Percentiles rank a stretch among this genome's conserved stretches.
These are phyloP conservation scores for Anguilla japonica DNA, from an alignment of 2,113 vertebrate species.

Conservation along the genomic window DNA sequence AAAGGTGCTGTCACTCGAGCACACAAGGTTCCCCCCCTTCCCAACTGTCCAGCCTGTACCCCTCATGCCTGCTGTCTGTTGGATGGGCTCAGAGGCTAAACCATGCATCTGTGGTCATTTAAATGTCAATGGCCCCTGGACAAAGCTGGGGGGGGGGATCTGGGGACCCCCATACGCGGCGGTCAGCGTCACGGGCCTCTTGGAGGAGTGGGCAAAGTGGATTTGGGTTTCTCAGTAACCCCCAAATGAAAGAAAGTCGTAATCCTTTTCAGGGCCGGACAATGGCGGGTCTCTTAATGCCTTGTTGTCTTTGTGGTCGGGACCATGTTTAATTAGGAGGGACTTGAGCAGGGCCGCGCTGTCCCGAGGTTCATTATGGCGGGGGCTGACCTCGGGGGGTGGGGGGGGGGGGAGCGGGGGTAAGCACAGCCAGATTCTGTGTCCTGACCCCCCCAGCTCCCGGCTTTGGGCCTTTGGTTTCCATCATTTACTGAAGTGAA, in stretches of 20 bases:
- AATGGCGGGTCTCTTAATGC: conserved; percentile 30
- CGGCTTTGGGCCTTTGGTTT: neutral
- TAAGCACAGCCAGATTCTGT: neutral
- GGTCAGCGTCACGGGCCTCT: conserved; percentile 26
- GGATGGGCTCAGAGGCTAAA: neutral
- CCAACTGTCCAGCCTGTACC: neutral
- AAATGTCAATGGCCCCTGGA: conserved; percentile 27
- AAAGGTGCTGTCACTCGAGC: neutral
- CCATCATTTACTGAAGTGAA: neutral
- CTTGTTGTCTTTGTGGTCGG: conserved; percentile 29
- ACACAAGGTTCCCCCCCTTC: neutral
- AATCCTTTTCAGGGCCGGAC: conserved; percentile 35
- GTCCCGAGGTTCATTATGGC: conserved; percentile 13
- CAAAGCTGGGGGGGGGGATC: conserved; percentile 24
- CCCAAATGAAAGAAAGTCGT: conserved; percentile 34
- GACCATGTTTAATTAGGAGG: conserved; percentile 41
- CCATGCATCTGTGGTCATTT: conserved; percentile 11
- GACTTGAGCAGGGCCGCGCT: neutral
- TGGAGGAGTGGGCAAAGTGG: conserved; percentile 35
- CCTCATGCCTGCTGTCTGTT: neutral
- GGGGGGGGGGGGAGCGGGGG: too few relatives aligned
- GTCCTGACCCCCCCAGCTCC: neutral
- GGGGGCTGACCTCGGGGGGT: neutral
- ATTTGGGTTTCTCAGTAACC: conserved; percentile 38
- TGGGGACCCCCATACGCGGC: conserved; percentile 9